These are phyloP conservation scores for Galbula dea DNA, from an alignment of 2,113 vertebrate species.

Conservation along the genomic window DNA sequence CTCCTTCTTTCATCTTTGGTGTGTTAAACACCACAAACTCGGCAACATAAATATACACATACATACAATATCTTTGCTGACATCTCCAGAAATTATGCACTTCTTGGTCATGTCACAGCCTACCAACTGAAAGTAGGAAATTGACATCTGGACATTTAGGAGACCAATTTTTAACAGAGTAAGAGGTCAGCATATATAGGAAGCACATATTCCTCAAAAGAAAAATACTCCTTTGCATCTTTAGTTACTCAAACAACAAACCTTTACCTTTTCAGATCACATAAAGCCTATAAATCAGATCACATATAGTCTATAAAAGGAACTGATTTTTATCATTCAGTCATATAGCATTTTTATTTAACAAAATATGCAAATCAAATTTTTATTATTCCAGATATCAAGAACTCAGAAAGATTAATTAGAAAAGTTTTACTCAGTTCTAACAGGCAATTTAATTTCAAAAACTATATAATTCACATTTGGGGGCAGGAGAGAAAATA, in stretches of 20 bases:
- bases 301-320: constrained; percentile 17
- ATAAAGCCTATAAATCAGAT: too few species aligned
- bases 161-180: not conserved
- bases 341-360: constrained; percentile 13
- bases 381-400: constrained; percentile 44
- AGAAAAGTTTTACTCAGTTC: constrained; percentile 26
- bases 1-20: not conserved
- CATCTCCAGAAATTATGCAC: not conserved
- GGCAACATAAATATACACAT: accelerated
- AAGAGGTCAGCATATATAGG: not conserved
- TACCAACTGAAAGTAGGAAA: not conserved
- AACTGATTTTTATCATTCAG: constrained; percentile 32
- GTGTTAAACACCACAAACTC: not conserved
- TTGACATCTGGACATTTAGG: not conserved
- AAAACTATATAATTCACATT: not conserved
- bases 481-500: not conserved
- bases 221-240: not conserved
- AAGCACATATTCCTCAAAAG: not conserved
- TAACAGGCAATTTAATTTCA: not conserved
- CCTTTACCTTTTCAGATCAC: not conserved
- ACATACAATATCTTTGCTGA: not conserved
- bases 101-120: not conserved
- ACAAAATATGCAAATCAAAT: constrained; percentile 48
- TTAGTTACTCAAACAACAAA: not conserved
- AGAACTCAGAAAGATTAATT: constrained; percentile 22